Base-by-base conservation (phyloP, 2,888 invertebrate species). In the Dendrolimus pini region DNA sequence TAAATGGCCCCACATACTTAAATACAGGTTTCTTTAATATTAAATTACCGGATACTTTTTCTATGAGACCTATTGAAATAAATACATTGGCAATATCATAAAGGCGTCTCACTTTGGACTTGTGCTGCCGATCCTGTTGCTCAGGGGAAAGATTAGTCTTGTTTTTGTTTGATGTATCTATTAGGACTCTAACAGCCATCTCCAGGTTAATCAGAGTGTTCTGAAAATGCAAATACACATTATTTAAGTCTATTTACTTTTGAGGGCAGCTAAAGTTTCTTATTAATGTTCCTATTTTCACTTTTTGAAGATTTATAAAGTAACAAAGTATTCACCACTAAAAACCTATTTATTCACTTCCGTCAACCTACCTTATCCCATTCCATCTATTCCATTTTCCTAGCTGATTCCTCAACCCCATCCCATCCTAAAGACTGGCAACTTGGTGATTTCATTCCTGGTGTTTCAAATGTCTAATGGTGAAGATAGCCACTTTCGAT, bases 71-170 rank as follows among this genome's bases (percentile, higher is more conserved):
- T 77, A 95, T 93, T 61, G 95, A 94, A 65, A 94, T 93, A 69
- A 95, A 91, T 65, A 95, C 94, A 82, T 95, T 95, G 60, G 95
- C 95, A 69, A 95, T 95, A 78, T 95, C 95, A 81, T 95, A 95
- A 42, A 95, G 89, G 65, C 95, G 91, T 61, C 95, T 91, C 62
- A 94, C 93, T 89, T 94, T 94, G 42, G 94, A 94, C 86, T 93
- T 91, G 80, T 92, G 92, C 68, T 92, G 91, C 30, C 92, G 89
- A 64, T 91, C 91, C 62, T 82, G 80, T 68, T 89, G 89, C 66
- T 91, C 89, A 1, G 89, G 89, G 30, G 92, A 91, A 52, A 91
- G 79, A 59, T 84, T 81, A 30, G 86, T 80, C 72, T 92, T 92
- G 61, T 90, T 93, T 66, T 83, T 89, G 62, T 69, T 80, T 42